Base-by-base conservation (phyloP, 2,888 invertebrate species). In the Cheilosia variabilis region DNA sequence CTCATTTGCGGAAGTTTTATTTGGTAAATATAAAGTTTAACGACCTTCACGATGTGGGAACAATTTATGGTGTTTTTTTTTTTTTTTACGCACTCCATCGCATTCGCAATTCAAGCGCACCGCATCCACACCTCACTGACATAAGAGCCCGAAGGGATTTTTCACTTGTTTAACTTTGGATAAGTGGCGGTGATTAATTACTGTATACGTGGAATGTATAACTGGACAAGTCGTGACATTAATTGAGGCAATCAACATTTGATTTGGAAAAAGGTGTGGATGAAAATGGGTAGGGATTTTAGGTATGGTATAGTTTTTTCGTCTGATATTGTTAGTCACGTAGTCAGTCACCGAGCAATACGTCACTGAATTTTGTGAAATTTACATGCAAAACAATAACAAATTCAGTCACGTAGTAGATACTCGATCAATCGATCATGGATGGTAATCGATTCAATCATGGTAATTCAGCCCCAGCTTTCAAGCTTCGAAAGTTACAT, bases 121-220 rank as follows among this genome's bases (percentile, higher is more conserved):
- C n/a, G n/a, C 17, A 10, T 34, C n/a, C 37, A 17, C 5, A n/a
- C 4, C n/a, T 3, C 7, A 31, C 31, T 4, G 45, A 55, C 43
- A 50, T 4, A 22, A 47, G 7, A 68, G 19, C 45, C 69, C n/a
- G 19, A 63, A 53, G 73, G 55, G 71, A 58, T 58, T 60, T 69
- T 65, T 52, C 72, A 47, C 47, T 79, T 68, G 47, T 80, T 73
- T 73, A 75, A 57, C 60, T 75, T 69, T 24, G 53, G 6, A 27
- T 79, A 79, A 71, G 68, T 86, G 81, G 72, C 72, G 62, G 62
- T 34, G 57, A 81, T 47, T 66, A 84, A 80, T 79, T 79, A 57
- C 55, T 55, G 76, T 63, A 43, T 76, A 72, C 77, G 65, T 72
- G 72, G 53, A 62, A 72, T 80, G 66, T 76, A 34, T 2, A 22